phyloP scores from a whole-genome alignment of 2,113 vertebrate species.

The Saguinus midas region DNA sequence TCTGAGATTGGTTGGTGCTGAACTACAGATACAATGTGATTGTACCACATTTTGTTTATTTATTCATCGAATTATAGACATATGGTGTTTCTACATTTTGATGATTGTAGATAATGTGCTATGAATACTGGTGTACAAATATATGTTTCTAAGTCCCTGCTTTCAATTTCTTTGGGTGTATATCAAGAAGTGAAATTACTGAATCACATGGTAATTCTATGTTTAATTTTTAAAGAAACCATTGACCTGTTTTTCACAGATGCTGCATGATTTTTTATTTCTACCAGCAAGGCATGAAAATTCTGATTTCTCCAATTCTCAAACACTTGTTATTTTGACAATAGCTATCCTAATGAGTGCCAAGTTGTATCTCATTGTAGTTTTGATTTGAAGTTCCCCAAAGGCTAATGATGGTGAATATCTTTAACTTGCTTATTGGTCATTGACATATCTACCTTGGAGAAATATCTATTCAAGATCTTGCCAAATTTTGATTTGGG shows the following conservation, averaged over 20 bases:
- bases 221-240: not conserved
- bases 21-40: not conserved
- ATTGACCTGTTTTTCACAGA: not conserved
- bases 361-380: not conserved
- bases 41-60: not conserved
- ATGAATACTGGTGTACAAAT: not conserved
- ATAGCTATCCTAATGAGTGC: too few species aligned
- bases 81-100: not conserved
- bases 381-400: not conserved
- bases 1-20: not conserved
- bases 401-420: not conserved
- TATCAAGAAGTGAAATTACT: not conserved
- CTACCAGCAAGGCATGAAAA: accelerated
- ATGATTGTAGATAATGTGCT: not conserved
- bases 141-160: not conserved
- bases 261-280: not conserved
- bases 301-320: not conserved
- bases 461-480: not conserved
- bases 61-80: not conserved
- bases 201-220: not conserved
- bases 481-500: not conserved
- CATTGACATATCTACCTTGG: not conserved
- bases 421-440: not conserved
- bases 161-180: not conserved
- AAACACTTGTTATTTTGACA: not conserved